Evolutionary conservation across 1,140 invertebrate species (phyloP).

Genomic region (Cheumatopsyche charites): DNA sequence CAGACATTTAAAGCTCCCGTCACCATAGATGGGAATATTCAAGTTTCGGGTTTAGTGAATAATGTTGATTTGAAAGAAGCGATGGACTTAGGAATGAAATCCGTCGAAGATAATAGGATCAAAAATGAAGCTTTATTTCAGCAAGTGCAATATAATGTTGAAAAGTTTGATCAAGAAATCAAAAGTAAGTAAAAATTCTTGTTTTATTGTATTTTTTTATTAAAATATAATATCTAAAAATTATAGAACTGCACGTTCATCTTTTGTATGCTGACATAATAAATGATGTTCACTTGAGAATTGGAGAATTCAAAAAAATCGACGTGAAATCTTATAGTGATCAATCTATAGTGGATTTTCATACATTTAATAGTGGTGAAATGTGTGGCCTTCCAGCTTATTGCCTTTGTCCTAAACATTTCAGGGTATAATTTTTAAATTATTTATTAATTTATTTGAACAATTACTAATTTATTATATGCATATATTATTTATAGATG

Average conservation of each 20-base stretch:
- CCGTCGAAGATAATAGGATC: slow-evolving; percentile 1
- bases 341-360: slow-evolving; percentile 26
- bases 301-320: slow-evolving; percentile 30
- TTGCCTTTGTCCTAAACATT: slow-evolving; percentile 51
- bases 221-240: neutral
- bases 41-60: slow-evolving; percentile 12
- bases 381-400: slow-evolving; percentile 49
- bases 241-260: slow-evolving; percentile 29
- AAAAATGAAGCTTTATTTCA: neutral
- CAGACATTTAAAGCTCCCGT: slow-evolving; percentile 29
- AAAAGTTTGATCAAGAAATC: neutral
- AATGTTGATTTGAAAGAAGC: slow-evolving; percentile 19
- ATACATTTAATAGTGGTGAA: slow-evolving; percentile 40
- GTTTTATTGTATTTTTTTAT: too few species aligned
- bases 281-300: slow-evolving; percentile 20
- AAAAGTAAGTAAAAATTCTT: neutral
- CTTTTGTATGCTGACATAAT: slow-evolving; percentile 39
- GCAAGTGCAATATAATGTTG: slow-evolving; percentile 9
- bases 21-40: slow-evolving; percentile 10
- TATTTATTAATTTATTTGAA: neutral
- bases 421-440: slow-evolving; percentile 26
- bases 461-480: slow-evolving; percentile 3
- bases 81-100: slow-evolving; percentile 9
- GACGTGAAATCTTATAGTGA: slow-evolving; percentile 1
- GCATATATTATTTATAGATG: slow-evolving; percentile 32